These are phyloP conservation scores for Lymantria monacha DNA, from an alignment of 2,888 invertebrate species.

Conservation along the genomic window DNA sequence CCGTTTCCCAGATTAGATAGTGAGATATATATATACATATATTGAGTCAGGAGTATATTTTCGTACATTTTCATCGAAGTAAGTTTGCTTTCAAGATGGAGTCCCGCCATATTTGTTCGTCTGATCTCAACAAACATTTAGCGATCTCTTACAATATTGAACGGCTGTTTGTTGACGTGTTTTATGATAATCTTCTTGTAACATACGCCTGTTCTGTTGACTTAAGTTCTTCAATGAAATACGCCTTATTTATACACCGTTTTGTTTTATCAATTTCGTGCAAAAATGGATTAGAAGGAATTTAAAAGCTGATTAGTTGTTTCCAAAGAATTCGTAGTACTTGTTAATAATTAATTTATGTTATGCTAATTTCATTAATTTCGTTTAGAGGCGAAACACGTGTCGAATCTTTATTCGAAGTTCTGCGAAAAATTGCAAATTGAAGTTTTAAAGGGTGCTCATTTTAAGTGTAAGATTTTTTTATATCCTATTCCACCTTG, in stretches of 20 bases:
- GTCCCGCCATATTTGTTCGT: conserved; percentile 26
- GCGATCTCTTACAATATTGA: conserved; percentile 50
- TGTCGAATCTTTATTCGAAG: no score
- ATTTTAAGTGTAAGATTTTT: no score
- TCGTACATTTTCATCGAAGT: conserved; percentile 20
- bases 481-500: no score
- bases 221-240: conserved; percentile 16
- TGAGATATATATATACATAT: no score
- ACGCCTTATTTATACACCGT: conserved; percentile 1
- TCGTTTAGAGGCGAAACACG: no score
- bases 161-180: conserved; percentile 35
- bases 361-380: no score
- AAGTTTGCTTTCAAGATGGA: conserved; percentile 26
- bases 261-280: background rate
- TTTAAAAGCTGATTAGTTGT: no score
- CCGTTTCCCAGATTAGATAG: no score
- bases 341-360: no score
- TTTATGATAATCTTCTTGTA: conserved; percentile 45
- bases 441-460: no score
- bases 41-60: conserved; percentile 18
- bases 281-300: background rate
- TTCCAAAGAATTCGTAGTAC: no score
- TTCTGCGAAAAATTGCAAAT: no score
- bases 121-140: conserved; percentile 36
- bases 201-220: conserved; percentile 7